Conservation (phyloP, 2,113 vertebrate genomes). For the Pogona vitticeps region DNA sequence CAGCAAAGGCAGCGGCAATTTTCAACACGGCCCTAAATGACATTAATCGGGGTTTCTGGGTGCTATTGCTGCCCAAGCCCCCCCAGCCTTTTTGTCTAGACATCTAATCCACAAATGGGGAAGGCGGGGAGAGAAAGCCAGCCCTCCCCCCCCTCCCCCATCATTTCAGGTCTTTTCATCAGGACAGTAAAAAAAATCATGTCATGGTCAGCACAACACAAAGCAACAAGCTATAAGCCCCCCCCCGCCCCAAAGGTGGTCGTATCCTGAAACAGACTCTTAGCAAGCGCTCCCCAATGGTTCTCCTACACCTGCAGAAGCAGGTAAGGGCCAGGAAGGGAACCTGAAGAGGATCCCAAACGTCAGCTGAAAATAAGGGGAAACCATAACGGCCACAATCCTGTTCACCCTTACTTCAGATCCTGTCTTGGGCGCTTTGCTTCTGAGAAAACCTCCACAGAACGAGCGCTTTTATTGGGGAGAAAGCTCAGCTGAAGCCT, state of each 20-base stretch:
- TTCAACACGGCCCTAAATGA: slow-evolving; percentile 35
- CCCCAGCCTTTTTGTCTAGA: slow-evolving; percentile 60
- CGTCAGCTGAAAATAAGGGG: too few relatives aligned
- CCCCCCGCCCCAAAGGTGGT: neutral
- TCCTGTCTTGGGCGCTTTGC: neutral
- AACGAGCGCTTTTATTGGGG: too few relatives aligned
- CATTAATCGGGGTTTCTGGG: slow-evolving; percentile 58
- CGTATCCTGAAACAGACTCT: neutral
- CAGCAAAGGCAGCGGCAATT: neutral
- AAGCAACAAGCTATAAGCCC: too few relatives aligned
- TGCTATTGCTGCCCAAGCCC: slow-evolving; percentile 2
- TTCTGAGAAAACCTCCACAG: too few relatives aligned
- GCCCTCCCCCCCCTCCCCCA: too few relatives aligned
- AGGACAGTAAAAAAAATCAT: slow-evolving; percentile 8
- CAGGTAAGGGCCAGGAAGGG: neutral
- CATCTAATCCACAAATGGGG: slow-evolving; percentile 56
- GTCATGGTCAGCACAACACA: neutral
- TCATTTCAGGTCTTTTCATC: slow-evolving; percentile 56
- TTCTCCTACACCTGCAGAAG: too few relatives aligned
- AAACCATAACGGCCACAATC: too few relatives aligned
- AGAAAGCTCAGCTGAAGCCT: neutral
- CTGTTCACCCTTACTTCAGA: too few relatives aligned
- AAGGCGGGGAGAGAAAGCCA: slow-evolving; percentile 60
- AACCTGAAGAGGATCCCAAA: too few relatives aligned
- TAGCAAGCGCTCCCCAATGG: neutral